Base-by-base conservation (phyloP, 2,888 invertebrate species). In the Eledone cirrhosa region DNA sequence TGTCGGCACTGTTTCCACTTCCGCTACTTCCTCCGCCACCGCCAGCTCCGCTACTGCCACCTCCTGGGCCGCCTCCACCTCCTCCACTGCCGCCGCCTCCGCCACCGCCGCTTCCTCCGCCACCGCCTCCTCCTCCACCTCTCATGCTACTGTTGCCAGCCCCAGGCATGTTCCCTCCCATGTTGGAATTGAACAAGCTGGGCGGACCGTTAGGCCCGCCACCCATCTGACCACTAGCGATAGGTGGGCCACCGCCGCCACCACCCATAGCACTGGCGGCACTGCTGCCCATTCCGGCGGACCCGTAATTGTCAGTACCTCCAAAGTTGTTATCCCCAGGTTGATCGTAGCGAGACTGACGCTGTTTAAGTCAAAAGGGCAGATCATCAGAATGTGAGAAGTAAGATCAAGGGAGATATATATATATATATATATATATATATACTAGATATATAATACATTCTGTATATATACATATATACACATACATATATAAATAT, bases 271-370 rank as follows among this genome's bases (percentile, higher is more conserved):
- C 80, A 63, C 76, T 69, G 53, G 77, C 79, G 47, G 79, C 78
- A 48, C 80, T 80, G 76, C 79, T 83, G 31, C 81, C 81, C 48
- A 76, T 76, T 48, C 76, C 48, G 24, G 76, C 47, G n/a, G 76
- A 76, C 48, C 76, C 76, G 48, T 76, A 76, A 76, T 76, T 76
- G 27, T 76, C 76, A 76, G 76, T 47, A 65, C 78, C 79, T 69
- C 80, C 82, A 77, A 80, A 80, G 78, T 77, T 76, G 63, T 72
- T 78, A 48, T 80, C 77, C 59, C 79, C 67, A 48, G 80, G 80
- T 59, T 83, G 84, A 63, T 84, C 83, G 80, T 83, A 83, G 29
- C 82, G 82, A 48, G 82, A 82, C 78, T 82, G 83, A 48, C 83
- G 82, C 81, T 82, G 80, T 75, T 74, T 33, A 53, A 76, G 76